A percentile compares a stretch with the other conserved stretches of the same genome.
phyloP scores from a whole-genome alignment of 2,113 vertebrate genomes.

The Jacana jacana region DNA sequence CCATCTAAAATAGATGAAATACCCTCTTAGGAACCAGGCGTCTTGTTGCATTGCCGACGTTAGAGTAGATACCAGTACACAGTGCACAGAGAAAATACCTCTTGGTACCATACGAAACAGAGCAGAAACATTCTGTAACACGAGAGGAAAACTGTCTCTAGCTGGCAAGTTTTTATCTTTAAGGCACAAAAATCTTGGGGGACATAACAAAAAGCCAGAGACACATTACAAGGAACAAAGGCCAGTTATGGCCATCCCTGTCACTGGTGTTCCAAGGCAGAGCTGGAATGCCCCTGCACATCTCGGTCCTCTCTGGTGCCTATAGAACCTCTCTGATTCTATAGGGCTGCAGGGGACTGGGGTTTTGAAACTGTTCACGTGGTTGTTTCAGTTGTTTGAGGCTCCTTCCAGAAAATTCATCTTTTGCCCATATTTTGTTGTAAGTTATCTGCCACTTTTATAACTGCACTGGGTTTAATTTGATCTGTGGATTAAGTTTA shows the following conservation, averaged over 20 bases:
- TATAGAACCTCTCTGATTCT: no score
- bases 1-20: not conserved
- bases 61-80: not conserved
- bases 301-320: not conserved
- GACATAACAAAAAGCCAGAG: not conserved
- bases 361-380: not conserved
- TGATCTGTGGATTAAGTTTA: not conserved
- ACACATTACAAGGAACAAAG: not conserved
- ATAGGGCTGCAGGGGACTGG: not conserved
- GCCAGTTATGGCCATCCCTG: rapidly evolving
- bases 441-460: not conserved
- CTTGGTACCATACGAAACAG: not conserved
- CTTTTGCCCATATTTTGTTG: not conserved
- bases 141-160: not conserved
- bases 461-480: not conserved
- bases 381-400: not conserved
- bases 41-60: not conserved
- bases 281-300: not conserved
- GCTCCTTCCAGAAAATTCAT: not conserved
- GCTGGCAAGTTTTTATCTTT: not conserved
- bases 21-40: not conserved
- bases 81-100: not conserved
- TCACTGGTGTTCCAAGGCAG: not conserved
- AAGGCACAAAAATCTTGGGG: not conserved
- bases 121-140: not conserved